Evolutionary conservation across 2,888 invertebrate species (phyloP).

Genomic region (Ecdyonurus torrentis): DNA sequence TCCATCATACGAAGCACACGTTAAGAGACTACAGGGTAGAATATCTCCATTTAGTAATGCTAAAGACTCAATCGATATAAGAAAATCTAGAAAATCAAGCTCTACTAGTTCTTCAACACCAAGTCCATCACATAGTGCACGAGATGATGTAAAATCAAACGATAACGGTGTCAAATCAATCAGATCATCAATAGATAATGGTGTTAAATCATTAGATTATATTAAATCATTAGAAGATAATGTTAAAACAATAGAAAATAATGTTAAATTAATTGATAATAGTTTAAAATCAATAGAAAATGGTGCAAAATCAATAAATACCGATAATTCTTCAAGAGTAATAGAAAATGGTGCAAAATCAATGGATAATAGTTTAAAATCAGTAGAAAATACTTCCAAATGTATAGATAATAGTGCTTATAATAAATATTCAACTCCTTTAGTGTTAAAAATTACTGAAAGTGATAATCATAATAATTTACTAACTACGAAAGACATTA

Average conservation of each 20-base stretch:
- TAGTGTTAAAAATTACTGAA: slow-evolving; percentile 15
- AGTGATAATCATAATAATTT: slow-evolving; percentile 14
- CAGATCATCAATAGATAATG: too few relatives aligned
- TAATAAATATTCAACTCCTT: slow-evolving; percentile 19
- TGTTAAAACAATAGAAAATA: slow-evolving; percentile 5
- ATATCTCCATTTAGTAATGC: slow-evolving; percentile 52
- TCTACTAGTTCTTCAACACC: not conserved
- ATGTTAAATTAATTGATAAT: slow-evolving; percentile 9
- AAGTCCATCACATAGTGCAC: not conserved
- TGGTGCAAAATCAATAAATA: too few relatives aligned
- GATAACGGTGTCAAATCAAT: too few relatives aligned
- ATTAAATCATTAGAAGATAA: too few relatives aligned
- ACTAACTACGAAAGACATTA: not conserved
- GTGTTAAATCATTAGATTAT: not conserved
- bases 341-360: slow-evolving; percentile 10
- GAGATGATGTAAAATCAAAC: not conserved
- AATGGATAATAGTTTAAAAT: too few relatives aligned
- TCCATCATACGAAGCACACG: slow-evolving; percentile 39
- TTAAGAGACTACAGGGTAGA: slow-evolving; percentile 45
- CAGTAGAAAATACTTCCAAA: too few relatives aligned
- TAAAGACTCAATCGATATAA: slow-evolving; percentile 46
- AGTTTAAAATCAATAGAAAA: too few relatives aligned
- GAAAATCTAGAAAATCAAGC: slow-evolving; percentile 32
- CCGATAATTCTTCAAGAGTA: too few relatives aligned
- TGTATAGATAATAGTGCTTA: slow-evolving; percentile 9